Evolutionary conservation across 2,113 vertebrate genomes (phyloP), one percentile per base, ranked within the genome.

Genomic region (Oreotrochilus melanogaster): DNA sequence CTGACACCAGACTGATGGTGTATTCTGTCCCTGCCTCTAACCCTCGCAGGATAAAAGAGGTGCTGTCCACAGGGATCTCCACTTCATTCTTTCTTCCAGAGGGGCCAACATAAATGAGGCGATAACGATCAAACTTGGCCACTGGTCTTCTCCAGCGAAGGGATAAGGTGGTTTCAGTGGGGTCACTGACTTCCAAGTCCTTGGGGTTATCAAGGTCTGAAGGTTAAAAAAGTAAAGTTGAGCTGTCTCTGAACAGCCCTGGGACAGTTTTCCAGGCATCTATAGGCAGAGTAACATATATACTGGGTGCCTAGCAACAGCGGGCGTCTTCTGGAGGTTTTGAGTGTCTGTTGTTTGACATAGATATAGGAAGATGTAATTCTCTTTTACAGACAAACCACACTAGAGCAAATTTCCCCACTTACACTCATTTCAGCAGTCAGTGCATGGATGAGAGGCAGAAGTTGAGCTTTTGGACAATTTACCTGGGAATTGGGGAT

Each of bases 151-250:
- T 99, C 99, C 99, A 99, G 82, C 95, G 96, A 48, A 99, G 94
- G 45, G 97, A 89, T 71, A 99, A 60, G 6, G 98, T 98, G 89
- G 97, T 99, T 91, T 99, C 99, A 0, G 98, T 98, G 48, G 98
- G 97, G 53, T 98, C 98, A 2, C 94, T 97, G 33, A 98, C 98
- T n/a, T 96, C 97, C 93, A 99, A 93, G 53, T 99, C 98, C 89
- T 98, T 99, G 73, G 99, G 99, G 35, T 98, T 97, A 51, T 99
- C 99, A 16, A 99, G 95, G 21, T 99, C 99, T 99, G 70, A 23
- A 45, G 72, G 30, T 53, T 22, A 87, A 85, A 82, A 94, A 39
- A 39, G 6, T 7, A 39, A 50, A 78, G 45, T 10, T 80, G 9
- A 70, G 11, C 7, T 30, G 39, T 35, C 14, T 56, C 58, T 88